Evolutionary conservation across 2,797 vertebrate species (phyloP).

Genomic region (Sternarchorhynchus goeldii): DNA sequence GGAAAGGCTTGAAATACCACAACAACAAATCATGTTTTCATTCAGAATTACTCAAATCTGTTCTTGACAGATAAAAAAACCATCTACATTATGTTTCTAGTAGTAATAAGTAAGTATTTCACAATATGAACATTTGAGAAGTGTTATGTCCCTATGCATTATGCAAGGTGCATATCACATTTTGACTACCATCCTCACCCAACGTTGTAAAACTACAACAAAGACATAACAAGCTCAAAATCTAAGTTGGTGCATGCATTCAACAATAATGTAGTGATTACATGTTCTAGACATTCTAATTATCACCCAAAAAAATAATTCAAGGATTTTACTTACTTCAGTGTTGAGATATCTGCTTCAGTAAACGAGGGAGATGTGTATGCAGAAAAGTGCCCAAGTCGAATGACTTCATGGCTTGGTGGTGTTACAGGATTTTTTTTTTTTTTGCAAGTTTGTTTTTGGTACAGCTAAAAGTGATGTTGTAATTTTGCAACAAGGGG

Average conservation of each 20-base stretch:
- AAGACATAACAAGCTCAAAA: background rate
- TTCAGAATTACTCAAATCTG: constrained; percentile 1
- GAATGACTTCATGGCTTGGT: no score
- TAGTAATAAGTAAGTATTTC: background rate
- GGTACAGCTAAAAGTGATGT: no score
- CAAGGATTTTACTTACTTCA: no score
- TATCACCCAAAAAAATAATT: no score
- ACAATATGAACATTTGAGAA: background rate
- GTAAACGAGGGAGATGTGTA: no score
- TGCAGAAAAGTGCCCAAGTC: no score
- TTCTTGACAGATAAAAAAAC: background rate
- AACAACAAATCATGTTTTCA: constrained; percentile 1
- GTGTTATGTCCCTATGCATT: background rate
- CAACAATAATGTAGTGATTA: constrained; percentile 78
- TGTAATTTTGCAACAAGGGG: no score
- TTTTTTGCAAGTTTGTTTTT: no score
- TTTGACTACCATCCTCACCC: constrained; percentile 12
- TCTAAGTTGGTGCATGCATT: background rate
- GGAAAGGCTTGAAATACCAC: constrained; percentile 1
- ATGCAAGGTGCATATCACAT: constrained; percentile 4
- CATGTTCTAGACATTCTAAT: constrained; percentile 61
- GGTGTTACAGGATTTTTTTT: no score
- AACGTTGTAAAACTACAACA: constrained; percentile 6
- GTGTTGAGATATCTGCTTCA: no score
- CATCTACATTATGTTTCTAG: no score